Evolutionary conservation across 2,797 vertebrate genomes (phyloP).

Genomic region (Sebastes baramenuke): DNA sequence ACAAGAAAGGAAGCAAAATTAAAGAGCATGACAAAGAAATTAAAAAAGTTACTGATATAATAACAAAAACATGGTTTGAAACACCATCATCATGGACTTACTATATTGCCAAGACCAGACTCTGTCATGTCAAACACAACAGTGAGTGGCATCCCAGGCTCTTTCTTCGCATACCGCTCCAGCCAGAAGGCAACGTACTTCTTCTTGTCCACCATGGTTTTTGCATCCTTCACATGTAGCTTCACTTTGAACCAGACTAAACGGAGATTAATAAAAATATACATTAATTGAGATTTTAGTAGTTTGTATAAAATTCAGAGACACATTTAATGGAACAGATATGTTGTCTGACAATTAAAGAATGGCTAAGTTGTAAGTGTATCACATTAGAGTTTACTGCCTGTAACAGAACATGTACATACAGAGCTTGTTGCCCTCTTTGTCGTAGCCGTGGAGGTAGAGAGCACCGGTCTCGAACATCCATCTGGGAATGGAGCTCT

Average conservation of each 20-base stretch:
- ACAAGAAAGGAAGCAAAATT: neutral
- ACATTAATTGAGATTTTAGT: neutral
- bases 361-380: neutral
- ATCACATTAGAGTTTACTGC: neutral
- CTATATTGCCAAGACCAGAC: conserved; percentile 92
- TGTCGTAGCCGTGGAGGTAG: conserved; percentile 97
- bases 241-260: conserved; percentile 97
- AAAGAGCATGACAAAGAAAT: neutral
- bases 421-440: conserved; percentile 97
- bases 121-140: conserved; percentile 97
- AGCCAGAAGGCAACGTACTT: conserved; percentile 97
- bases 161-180: conserved; percentile 92
- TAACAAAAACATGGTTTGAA: neutral
- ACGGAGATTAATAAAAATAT: conserved; percentile 3
- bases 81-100: conserved; percentile 77
- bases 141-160: conserved; percentile 93
- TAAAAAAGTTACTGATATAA: neutral
- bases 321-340: neutral
- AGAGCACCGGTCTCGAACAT: conserved; percentile 91
- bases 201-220: conserved; percentile 91
- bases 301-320: neutral
- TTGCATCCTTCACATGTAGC: conserved; percentile 90
- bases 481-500: conserved; percentile 91
- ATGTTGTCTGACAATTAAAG: neutral
- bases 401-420: conserved; percentile 66